Evolutionary conservation across 2,113 vertebrate species (phyloP).

Genomic region (Pitta sordida): DNA sequence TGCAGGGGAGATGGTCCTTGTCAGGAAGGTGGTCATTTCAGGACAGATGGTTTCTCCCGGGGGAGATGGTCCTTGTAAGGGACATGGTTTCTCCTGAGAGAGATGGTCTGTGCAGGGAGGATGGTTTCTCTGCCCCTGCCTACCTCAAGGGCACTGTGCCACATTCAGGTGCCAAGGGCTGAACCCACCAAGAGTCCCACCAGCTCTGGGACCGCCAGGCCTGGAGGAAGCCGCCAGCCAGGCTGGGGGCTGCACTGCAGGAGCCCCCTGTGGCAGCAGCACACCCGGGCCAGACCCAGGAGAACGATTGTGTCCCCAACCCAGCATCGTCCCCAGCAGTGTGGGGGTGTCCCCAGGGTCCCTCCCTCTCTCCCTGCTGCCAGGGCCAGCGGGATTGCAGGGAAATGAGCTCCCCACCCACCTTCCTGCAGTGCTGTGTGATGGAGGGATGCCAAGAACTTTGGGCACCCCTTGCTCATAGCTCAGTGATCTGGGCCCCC

Average conservation of each 20-base stretch:
- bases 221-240: not conserved
- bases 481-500: not conserved
- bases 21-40: not conserved
- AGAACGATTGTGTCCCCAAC: not conserved
- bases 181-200: not conserved
- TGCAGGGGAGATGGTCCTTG: not conserved
- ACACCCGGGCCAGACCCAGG: not conserved
- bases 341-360: not conserved
- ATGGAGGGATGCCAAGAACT: not conserved
- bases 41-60: not conserved
- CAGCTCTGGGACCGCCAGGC: not conserved
- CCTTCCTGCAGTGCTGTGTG: not conserved
- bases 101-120: not conserved
- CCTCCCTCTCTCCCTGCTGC: not conserved
- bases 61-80: not conserved
- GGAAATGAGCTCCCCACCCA: not conserved
- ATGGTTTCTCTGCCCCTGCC: not conserved
- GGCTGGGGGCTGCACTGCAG: not conserved
- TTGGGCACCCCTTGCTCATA: not conserved
- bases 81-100: not conserved
- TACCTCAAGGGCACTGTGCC: not conserved
- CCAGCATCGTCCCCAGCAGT: not conserved
- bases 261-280: not conserved
- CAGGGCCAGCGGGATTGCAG: not conserved
- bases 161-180: not conserved